phyloP scores from a whole-genome alignment of 30 jellyfish, hydroid and myxozoan genomes.

The Hydractinia symbiolongicarpus region DNA sequence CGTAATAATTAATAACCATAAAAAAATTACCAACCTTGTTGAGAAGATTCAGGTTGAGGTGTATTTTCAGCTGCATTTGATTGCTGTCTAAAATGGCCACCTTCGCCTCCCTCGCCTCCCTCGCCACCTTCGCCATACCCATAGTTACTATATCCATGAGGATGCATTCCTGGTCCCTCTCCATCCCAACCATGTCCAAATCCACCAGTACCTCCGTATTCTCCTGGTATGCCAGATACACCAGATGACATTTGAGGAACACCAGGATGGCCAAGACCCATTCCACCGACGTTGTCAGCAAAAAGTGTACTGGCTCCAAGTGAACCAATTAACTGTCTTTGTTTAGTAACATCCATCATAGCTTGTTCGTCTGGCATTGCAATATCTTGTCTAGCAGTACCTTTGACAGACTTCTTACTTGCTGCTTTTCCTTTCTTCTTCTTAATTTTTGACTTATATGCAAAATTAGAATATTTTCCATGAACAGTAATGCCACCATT shows the following conservation, averaged over 20 bases:
- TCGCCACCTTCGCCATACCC: constrained; percentile 50
- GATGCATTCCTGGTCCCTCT: constrained; percentile 63
- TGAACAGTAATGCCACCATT: constrained; percentile 18
- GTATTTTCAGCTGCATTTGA: no score
- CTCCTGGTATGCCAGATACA: constrained; percentile 94
- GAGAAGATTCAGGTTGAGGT: constrained; percentile 8
- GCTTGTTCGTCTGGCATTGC: constrained; percentile 98
- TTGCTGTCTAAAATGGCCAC: neutral
- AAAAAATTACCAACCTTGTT: neutral
- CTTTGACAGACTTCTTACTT: constrained; percentile 35
- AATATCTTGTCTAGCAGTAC: constrained; percentile 69
- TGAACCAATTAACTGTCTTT: constrained; percentile 90
- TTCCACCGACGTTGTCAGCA: constrained; percentile 96
- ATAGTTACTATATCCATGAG: constrained; percentile 72
- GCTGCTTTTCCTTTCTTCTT: constrained; percentile 10
- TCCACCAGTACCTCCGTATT: constrained; percentile 94
- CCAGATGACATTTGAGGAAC: constrained; percentile 97
- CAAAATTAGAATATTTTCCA: constrained; percentile 24
- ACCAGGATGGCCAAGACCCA: constrained; percentile 98
- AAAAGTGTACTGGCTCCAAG: constrained; percentile 93
- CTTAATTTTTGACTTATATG: constrained; percentile 26
- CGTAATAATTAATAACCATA: neutral
- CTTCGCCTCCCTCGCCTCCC: constrained; percentile 42
- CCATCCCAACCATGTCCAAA: constrained; percentile 95
- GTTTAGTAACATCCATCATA: constrained; percentile 80